Conservation (phyloP, 2,113 vertebrate species). For the Xiphias gladius region DNA sequence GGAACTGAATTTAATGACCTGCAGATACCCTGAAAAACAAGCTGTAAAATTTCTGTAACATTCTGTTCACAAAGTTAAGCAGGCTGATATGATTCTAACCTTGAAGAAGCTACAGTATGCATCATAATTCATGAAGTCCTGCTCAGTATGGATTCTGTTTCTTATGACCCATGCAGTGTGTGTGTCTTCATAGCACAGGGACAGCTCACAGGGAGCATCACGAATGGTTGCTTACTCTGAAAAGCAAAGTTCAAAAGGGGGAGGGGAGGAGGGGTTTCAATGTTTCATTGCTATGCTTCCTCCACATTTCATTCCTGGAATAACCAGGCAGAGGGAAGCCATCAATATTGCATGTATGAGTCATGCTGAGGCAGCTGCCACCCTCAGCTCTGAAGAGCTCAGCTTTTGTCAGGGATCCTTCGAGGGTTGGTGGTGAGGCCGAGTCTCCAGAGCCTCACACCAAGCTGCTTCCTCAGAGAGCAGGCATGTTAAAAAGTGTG, state of each 20-base stretch:
- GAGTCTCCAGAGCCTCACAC: slow-evolving; percentile 23
- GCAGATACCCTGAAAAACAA: background rate
- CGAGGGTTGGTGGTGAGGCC: background rate
- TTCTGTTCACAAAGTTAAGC: background rate
- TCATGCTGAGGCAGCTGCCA: slow-evolving; percentile 35
- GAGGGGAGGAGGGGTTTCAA: background rate
- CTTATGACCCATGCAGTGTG: background rate
- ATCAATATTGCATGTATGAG: slow-evolving; percentile 71
- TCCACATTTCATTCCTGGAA: slow-evolving; percentile 37
- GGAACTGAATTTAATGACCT: background rate
- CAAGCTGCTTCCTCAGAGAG: slow-evolving; percentile 3
- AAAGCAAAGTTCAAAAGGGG: background rate
- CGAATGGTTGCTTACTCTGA: background rate
- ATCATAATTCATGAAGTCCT: slow-evolving; percentile 28
- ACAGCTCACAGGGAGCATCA: background rate
- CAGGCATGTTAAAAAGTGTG: background rate
- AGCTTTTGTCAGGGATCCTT: slow-evolving; percentile 1
- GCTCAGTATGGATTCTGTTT: background rate
- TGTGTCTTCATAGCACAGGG: background rate
- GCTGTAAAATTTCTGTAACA: background rate
- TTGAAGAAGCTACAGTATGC: background rate
- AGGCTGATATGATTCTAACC: background rate
- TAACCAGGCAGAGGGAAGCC: slow-evolving; percentile 6
- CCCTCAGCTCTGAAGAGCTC: slow-evolving; percentile 17
- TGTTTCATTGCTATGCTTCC: slow-evolving; percentile 9